Conservation (phyloP, 1,140 invertebrate genomes). For the Archivesica marissinica region DNA sequence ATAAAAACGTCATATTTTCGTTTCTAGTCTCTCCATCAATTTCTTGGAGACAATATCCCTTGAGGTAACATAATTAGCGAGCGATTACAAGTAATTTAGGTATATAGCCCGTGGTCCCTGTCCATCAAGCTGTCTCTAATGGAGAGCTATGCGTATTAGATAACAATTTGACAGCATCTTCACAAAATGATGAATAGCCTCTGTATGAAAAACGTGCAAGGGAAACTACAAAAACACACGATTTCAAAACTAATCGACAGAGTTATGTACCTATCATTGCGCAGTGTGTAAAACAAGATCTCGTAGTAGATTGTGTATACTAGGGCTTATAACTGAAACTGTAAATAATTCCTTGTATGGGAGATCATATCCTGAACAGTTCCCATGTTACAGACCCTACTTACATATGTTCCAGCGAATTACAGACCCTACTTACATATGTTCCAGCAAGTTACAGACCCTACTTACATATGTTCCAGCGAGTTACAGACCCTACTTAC, state of each 20-base stretch:
- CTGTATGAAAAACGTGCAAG: neutral
- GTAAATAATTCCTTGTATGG: too few relatives aligned
- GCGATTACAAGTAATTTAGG: conserved; percentile 42
- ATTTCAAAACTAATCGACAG: neutral
- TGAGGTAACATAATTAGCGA: conserved; percentile 18
- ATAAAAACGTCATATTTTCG: neutral
- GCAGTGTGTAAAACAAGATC: too few relatives aligned
- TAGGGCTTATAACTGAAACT: too few relatives aligned
- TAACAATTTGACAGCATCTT: neutral
- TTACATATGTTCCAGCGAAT: too few relatives aligned
- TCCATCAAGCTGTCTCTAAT: conserved; percentile 39
- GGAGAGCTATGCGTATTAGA: conserved; percentile 5
- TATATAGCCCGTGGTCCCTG: conserved; percentile 27
- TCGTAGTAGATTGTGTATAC: too few relatives aligned
- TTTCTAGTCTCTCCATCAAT: neutral
- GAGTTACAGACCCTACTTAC: too few relatives aligned
- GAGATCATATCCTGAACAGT: too few relatives aligned
- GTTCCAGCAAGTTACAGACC: too few relatives aligned
- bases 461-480: too few relatives aligned
- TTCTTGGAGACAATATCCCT: neutral
- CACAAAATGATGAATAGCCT: neutral
- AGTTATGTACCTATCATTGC: too few relatives aligned
- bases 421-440: too few relatives aligned
- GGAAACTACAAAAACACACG: neutral
- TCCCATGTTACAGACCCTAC: too few relatives aligned